These are phyloP conservation scores for Spilogale gracilis DNA, from an alignment of 2,113 vertebrate genomes.

Conservation along the genomic window DNA sequence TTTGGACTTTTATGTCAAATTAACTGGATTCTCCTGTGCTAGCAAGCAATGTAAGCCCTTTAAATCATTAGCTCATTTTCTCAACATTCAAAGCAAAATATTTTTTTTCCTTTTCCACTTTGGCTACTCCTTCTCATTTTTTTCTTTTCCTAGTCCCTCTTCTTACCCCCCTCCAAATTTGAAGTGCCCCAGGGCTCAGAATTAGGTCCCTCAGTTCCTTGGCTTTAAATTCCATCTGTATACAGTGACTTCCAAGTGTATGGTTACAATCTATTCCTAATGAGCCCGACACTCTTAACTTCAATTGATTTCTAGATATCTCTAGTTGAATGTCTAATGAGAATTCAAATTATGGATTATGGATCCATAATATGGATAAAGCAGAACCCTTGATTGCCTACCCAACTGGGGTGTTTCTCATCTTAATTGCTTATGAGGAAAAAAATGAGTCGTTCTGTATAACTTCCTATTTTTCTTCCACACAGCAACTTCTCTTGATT, in stretches of 20 bases:
- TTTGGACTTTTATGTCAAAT: not conserved
- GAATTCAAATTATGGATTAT: not conserved
- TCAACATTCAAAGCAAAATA: not conserved
- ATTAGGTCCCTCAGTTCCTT: not conserved
- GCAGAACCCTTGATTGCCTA: not conserved
- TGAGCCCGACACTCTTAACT: not conserved
- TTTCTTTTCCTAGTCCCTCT: not conserved
- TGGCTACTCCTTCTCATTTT: not conserved
- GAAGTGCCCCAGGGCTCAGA: not conserved
- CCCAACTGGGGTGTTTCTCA: not conserved
- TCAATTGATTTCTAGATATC: not conserved
- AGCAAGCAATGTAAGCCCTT: not conserved
- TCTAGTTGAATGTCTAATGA: not conserved
- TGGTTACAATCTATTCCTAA: not conserved
- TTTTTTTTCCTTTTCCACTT: not conserved
- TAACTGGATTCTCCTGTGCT: not conserved
- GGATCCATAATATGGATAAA: not conserved
- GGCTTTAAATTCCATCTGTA: not conserved
- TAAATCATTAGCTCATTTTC: not conserved
- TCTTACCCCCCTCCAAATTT: not conserved
- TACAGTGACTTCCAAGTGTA: not conserved
- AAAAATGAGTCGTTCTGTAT: not conserved
- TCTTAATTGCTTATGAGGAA: fast-evolving
- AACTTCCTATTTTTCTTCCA: not conserved
- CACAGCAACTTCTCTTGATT: not conserved